Base-by-base conservation (phyloP, 1,140 invertebrate species). In the Trichonephila clavipes region DNA sequence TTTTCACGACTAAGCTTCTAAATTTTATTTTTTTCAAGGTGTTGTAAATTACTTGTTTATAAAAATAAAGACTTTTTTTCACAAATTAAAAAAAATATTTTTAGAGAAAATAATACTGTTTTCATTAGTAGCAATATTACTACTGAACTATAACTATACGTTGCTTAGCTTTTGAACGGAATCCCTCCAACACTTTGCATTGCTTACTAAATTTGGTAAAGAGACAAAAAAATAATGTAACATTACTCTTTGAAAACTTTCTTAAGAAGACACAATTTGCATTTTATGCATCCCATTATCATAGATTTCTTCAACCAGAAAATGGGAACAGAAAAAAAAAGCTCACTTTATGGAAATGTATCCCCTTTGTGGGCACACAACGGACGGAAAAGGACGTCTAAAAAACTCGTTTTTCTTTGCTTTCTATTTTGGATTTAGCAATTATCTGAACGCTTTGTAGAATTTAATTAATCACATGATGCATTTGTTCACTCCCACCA, bases 401-500 rank as follows among this genome's bases (percentile, higher is more conserved):
- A 59, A n/a, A 85, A 85, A 58, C 83, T 85, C 6, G 51, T 61
- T 58, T 85, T 59, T 85, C 83, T 85, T 24, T 85, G 34, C 83
- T 61, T 34, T 85, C 51, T 85, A 51, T 59, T 40, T 58, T 12
- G 44, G 40, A 51, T 24, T 58, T 19, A 59, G 40, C 83, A 85
- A 85, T 85, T 85, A 85, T 85, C 58, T 61, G 51, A 85, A 85
- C 58, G 83, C 83, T 85, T 85, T 85, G 83, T 85, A 28, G 83
- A 85, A 21, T 85, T 85, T 85, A 85, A 85, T 85, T 85, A 85
- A 85, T 85, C 40, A 85, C 59, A 85, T 85, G 83, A 61, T 85
- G 83, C 83, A 85, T 85, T 85, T 85, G 44, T 77, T 28, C 72
- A 3, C 44, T 58, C n/a, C 14, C 21, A 59, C 18, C 14, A 21